Base-by-base conservation (phyloP, 2,888 invertebrate species). In the Rhagophthalmus giganteus region DNA sequence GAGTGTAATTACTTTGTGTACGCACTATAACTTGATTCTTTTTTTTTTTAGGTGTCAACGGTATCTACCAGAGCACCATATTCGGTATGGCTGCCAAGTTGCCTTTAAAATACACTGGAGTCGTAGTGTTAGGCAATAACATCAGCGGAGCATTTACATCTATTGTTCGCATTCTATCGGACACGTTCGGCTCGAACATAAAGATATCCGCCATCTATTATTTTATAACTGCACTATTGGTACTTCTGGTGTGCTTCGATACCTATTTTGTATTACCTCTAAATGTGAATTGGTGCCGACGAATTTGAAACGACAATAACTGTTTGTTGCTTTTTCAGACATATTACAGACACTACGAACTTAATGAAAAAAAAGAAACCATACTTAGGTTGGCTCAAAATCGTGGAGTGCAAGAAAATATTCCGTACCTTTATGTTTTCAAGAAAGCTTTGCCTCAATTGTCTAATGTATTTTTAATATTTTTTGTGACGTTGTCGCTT, bases 61-160 rank as follows among this genome's bases (percentile, higher is more conserved):
- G 97, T 30, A 87, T 99, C 65, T 99, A 97, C 76, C 96, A 97
- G 74, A 99, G 96, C 78, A 94, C 95, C 0, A 90, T 98, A 14
- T 99, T 88, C 76, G 99, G 99, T 7, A 85, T 97, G 77, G 95
- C 93, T 2, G 96, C 96, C 0, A 88, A 91, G 60, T 80, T 99
- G 41, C 98, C 97, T 0, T 81, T 87, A 54, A 86, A 87, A 68
- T 99, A 96, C 73, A 94, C 94, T 0, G 97, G 96, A 60, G 96
- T 95, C 42, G 90, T 98, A 48, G 86, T 99, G 7, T 79, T 98
- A 33, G 96, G 96, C 38, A 85, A 91, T 76, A 97, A 97, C 74
- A 82, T 95, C 34, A 91, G 94, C 72, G 96, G 96, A 26, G 88
- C 91, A 0, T 84, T 96, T 59, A 86, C 92, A 8, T 84, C 92